These are phyloP conservation scores for Urosaurus nigricauda DNA, from an alignment of 2,797 vertebrate species.

Conservation along the genomic window DNA sequence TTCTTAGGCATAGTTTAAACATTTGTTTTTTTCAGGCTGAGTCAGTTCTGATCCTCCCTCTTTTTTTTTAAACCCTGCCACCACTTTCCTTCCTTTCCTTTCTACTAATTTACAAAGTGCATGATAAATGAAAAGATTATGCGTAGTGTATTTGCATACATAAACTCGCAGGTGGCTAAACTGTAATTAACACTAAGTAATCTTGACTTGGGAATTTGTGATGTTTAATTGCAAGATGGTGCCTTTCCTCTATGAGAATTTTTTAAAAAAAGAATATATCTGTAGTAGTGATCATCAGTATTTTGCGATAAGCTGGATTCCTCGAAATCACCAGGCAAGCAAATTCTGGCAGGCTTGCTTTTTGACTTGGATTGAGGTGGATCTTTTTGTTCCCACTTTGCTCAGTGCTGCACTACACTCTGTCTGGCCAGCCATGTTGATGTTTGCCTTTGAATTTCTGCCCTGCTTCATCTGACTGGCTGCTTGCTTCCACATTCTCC, in stretches of 20 bases:
- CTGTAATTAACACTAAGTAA: not conserved
- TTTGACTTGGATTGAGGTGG: too few species aligned
- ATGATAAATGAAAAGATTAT: constrained; percentile 5
- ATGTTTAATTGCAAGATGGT: not conserved
- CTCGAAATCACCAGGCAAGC: too few species aligned
- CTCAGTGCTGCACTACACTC: too few species aligned
- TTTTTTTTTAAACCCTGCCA: not conserved
- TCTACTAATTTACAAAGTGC: not conserved
- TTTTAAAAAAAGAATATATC: not conserved
- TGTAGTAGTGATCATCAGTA: not conserved
- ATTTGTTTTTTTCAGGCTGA: not conserved
- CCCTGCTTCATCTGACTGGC: too few species aligned
- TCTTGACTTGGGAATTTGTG: not conserved
- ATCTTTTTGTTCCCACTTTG: too few species aligned
- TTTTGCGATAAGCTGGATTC: not conserved
- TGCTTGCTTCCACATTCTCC: too few species aligned
- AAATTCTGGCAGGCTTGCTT: too few species aligned
- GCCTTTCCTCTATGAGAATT: not conserved
- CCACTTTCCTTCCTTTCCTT: not conserved
- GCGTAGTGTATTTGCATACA: not conserved
- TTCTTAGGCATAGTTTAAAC: not conserved
- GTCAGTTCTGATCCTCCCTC: not conserved
- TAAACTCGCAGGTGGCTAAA: constrained; percentile 10
- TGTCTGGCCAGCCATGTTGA: too few species aligned
- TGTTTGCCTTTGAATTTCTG: too few species aligned